phyloP scores from a whole-genome alignment of 2,888 invertebrate genomes.

The Epirrita christyi region DNA sequence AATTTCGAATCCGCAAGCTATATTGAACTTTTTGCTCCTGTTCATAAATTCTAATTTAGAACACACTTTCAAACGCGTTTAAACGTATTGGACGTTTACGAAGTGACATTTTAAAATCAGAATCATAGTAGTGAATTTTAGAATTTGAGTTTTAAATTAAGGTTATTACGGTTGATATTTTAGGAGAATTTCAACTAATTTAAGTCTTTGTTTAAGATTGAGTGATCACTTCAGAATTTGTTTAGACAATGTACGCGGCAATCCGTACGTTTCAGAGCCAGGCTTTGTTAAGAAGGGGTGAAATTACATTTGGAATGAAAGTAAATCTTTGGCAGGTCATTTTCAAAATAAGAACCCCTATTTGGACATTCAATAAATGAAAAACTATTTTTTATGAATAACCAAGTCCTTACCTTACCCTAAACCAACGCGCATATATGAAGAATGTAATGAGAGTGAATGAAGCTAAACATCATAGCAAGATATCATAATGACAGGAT shows the following conservation, averaged over 20 bases:
- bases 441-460: too few species aligned
- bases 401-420: too few species aligned
- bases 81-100: constrained; percentile 55
- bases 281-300: constrained; percentile 78
- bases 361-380: too few species aligned
- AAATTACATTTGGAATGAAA: constrained; percentile 77
- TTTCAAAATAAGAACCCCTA: constrained; percentile 57
- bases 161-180: constrained; percentile 28
- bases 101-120: constrained; percentile 58
- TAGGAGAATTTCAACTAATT: constrained; percentile 22
- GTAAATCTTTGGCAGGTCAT: constrained; percentile 73
- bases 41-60: constrained; percentile 46
- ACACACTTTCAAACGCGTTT: constrained; percentile 39
- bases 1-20: constrained; percentile 47
- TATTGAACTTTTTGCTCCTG: constrained; percentile 45
- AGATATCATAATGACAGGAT: too few species aligned
- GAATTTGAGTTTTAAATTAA: constrained; percentile 22
- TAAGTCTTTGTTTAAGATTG: constrained; percentile 52
- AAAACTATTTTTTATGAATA: too few species aligned
- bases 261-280: constrained; percentile 78
- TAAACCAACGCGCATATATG: too few species aligned
- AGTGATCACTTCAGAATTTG: constrained; percentile 72
- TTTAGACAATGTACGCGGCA: constrained; percentile 78
- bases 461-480: too few species aligned
- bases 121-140: constrained; percentile 41